Percentiles rank a stretch among this genome's conserved stretches.
These are phyloP conservation scores for Peromyscus aztecus DNA, from an alignment of 2,797 vertebrate species.

Conservation along the genomic window DNA sequence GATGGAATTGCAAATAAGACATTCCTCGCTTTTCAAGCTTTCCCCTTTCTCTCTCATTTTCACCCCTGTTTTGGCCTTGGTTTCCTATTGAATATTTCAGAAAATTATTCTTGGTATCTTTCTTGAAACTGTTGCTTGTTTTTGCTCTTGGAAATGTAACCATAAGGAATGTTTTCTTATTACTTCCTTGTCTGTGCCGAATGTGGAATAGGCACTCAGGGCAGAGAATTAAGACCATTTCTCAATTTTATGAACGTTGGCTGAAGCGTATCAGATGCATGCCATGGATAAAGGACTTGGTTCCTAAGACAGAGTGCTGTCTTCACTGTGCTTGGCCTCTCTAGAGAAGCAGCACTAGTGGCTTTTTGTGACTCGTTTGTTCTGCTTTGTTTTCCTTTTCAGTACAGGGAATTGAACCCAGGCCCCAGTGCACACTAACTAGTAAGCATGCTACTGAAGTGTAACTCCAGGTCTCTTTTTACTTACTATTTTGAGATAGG, in stretches of 20 bases:
- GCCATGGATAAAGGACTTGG: conserved; percentile 30
- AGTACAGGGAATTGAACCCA: neutral
- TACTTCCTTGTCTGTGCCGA: conserved; percentile 7
- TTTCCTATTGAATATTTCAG: conserved; percentile 57
- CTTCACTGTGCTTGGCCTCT: neutral
- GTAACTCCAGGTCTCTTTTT: neutral
- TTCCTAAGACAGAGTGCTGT: neutral
- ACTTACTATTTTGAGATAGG: neutral
- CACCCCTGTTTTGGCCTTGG: conserved; percentile 20
- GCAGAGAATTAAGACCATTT: conserved; percentile 43
- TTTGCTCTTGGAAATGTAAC: conserved; percentile 1
- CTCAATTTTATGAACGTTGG: conserved; percentile 35
- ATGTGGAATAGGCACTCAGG: conserved; percentile 16
- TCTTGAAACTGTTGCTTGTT: conserved; percentile 56
- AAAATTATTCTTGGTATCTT: conserved; percentile 17
- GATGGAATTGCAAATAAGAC: conserved; percentile 19
- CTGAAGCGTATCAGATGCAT: conserved; percentile 7
- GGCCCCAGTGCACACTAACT: neutral
- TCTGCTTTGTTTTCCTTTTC: neutral
- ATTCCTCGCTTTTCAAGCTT: neutral
- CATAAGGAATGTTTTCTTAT: conserved; percentile 46
- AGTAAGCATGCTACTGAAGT: neutral
- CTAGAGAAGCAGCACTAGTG: neutral
- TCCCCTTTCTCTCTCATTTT: neutral
- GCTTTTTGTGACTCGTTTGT: neutral